A percentile compares a stretch with the other conserved stretches of the same genome.
These are phyloP conservation scores for Diachrysia chrysitis DNA, from an alignment of 2,888 invertebrate species.

Conservation along the genomic window DNA sequence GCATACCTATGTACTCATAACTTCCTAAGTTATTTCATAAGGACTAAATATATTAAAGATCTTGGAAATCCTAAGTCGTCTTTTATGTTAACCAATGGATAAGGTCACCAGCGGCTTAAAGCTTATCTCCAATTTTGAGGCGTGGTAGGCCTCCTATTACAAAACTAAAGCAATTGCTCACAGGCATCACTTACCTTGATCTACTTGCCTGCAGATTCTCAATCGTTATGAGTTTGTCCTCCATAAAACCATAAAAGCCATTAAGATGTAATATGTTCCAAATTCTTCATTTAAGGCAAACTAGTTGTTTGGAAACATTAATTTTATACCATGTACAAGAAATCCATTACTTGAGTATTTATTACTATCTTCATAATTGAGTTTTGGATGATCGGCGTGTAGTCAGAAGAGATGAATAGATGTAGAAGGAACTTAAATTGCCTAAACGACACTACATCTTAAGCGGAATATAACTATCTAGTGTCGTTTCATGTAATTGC, in stretches of 20 bases:
- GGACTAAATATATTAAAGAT: background rate
- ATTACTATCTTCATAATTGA: background rate
- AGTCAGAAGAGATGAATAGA: background rate
- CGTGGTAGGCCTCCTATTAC: background rate
- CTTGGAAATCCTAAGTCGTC: background rate
- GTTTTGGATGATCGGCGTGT: conserved; percentile 2
- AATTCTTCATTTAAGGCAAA: conserved; percentile 44
- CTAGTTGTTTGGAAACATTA: conserved; percentile 22
- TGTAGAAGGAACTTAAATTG: background rate
- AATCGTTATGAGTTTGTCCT: conserved; percentile 26
- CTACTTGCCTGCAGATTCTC: conserved; percentile 29
- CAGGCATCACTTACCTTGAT: conserved; percentile 47
- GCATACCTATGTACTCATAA: background rate
- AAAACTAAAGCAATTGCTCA: conserved; percentile 10
- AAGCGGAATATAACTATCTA: too few relatives aligned
- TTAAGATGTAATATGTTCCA: conserved; percentile 14
- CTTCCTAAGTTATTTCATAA: background rate
- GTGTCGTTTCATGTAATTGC: too few relatives aligned
- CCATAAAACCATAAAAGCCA: conserved; percentile 29
- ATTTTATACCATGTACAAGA: background rate
- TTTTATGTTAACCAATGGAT: background rate
- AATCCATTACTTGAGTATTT: background rate
- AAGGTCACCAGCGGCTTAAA: background rate
- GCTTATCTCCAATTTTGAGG: background rate
- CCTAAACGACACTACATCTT: too few relatives aligned